A percentile compares a stretch with the other conserved stretches of the same genome.
phyloP scores from a whole-genome alignment of 2,888 invertebrate species.

The Brenthis hecate region DNA sequence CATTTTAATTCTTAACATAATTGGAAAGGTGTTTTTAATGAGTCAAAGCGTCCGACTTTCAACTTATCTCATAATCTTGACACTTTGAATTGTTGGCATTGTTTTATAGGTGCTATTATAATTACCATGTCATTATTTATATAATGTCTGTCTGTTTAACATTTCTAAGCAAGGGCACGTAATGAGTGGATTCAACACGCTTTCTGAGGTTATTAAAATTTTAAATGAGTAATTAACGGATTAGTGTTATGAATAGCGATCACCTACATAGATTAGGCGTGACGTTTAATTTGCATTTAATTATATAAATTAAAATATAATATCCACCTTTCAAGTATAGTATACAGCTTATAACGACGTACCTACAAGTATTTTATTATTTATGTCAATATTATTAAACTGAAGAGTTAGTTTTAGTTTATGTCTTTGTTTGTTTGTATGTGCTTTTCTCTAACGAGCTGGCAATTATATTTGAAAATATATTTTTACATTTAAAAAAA shows the following conservation, averaged over 20 bases:
- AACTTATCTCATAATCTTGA: conserved; percentile 36
- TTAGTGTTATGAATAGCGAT: conserved; percentile 33
- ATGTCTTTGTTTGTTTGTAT: too few species aligned
- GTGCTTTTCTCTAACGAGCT: too few species aligned
- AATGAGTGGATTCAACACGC: conserved; percentile 35
- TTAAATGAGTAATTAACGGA: conserved; percentile 35
- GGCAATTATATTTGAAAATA: too few species aligned
- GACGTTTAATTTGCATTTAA: conserved; percentile 30
- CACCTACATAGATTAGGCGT: conserved; percentile 29
- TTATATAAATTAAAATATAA: conserved; percentile 22
- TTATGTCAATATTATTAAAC: too few species aligned
- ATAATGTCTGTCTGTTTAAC: conserved; percentile 27
- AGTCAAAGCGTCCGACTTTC: conserved; percentile 26
- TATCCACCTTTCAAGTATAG: conserved; percentile 10
- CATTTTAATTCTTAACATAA: conserved; percentile 17
- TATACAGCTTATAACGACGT: too few species aligned
- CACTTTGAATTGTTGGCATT: conserved; percentile 29
- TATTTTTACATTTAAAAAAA: too few species aligned
- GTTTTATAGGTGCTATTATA: conserved; percentile 23
- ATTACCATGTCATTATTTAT: conserved; percentile 12
- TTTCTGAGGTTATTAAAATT: conserved; percentile 34
- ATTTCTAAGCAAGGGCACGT: conserved; percentile 33
- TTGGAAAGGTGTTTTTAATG: conserved; percentile 27
- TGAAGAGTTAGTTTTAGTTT: too few species aligned
- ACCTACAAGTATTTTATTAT: too few species aligned